Evolutionary conservation across 2,888 invertebrate species (phyloP).

Genomic region (Stegana nigrithorax): DNA sequence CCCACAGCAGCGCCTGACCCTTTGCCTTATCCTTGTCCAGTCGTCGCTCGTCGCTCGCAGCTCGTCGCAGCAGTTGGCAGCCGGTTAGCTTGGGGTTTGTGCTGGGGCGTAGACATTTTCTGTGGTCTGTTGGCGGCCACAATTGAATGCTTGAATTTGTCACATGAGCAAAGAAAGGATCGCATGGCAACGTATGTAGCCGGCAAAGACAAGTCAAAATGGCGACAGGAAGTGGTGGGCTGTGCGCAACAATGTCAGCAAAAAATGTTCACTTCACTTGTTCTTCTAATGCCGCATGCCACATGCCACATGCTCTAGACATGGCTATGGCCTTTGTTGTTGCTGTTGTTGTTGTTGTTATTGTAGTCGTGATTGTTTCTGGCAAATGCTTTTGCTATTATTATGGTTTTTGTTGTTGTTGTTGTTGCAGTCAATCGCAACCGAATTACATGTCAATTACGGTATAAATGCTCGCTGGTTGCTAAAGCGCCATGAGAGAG

Average conservation of each 20-base stretch:
- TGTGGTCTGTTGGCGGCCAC: too few species aligned
- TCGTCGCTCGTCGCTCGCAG: background rate
- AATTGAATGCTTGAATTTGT: slow-evolving; percentile 16
- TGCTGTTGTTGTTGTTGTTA: too few species aligned
- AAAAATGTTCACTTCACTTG: too few species aligned
- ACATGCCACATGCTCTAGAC: too few species aligned
- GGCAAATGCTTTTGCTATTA: slow-evolving; percentile 30
- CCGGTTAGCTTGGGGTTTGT: background rate
- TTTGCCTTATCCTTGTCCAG: background rate
- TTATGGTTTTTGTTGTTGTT: slow-evolving; percentile 21
- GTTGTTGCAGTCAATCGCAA: slow-evolving; percentile 54
- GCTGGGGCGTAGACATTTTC: too few species aligned
- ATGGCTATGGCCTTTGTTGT: too few species aligned
- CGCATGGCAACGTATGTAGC: background rate
- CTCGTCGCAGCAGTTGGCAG: background rate
- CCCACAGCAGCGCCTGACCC: background rate
- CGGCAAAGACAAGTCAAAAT: too few species aligned
- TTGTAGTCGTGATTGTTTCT: slow-evolving; percentile 18
- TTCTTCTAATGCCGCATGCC: too few species aligned
- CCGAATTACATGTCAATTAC: slow-evolving; percentile 61
- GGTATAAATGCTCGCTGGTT: slow-evolving; percentile 46
- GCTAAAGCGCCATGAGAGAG: too few species aligned
- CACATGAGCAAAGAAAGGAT: slow-evolving; percentile 17
- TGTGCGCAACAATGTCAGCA: too few species aligned
- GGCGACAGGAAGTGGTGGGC: too few species aligned